phyloP scores from a whole-genome alignment of 2,797 vertebrate species.

The Falco columbarius region DNA sequence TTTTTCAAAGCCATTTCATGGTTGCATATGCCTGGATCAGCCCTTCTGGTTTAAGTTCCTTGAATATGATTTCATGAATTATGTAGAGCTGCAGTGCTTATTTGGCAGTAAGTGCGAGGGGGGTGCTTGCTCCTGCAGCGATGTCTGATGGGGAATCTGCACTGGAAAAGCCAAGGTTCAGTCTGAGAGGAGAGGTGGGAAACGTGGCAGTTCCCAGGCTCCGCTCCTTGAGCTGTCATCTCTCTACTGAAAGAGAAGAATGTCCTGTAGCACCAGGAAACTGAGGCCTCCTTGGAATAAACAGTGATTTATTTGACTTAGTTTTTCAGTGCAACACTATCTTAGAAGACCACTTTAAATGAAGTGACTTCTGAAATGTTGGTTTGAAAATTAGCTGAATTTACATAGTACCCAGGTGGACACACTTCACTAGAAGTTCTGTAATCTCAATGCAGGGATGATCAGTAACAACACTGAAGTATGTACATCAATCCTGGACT shows the following conservation, averaged over 20 bases:
- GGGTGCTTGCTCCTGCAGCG: neutral
- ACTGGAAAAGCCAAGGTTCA: neutral
- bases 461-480: neutral
- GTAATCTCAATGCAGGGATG: neutral
- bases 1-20: neutral
- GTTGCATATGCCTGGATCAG: neutral
- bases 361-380: neutral
- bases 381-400: neutral
- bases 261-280: neutral
- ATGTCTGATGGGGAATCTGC: neutral
- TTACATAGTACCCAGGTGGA: neutral
- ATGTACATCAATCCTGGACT: neutral
- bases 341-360: neutral
- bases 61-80: neutral
- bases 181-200: neutral
- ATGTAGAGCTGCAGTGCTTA: neutral
- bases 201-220: neutral
- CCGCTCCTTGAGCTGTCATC: accelerated
- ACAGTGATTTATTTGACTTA: neutral
- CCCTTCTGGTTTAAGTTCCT: neutral
- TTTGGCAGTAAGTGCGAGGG: neutral
- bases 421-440: neutral
- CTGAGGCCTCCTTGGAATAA: neutral
- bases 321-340: neutral
- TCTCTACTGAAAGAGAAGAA: neutral